Evolutionary conservation across 2,113 vertebrate genomes (phyloP).

Genomic region (Leucopsar rothschildi): DNA sequence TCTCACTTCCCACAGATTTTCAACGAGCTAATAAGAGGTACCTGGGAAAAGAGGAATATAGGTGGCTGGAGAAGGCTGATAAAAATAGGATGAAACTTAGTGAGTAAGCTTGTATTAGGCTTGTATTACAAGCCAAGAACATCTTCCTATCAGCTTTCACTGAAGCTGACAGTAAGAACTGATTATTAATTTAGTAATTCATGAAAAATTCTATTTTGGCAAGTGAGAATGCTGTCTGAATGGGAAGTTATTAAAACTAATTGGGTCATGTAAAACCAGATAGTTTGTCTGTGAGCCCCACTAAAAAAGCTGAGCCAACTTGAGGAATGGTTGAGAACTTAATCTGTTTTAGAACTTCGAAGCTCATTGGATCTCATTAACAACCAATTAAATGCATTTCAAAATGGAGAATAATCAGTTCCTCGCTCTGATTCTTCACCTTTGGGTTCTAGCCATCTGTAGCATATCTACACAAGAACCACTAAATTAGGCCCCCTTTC

Average conservation of each 20-base stretch:
- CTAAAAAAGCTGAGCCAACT: not conserved
- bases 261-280: not conserved
- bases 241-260: conserved; percentile 10
- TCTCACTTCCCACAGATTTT: not conserved
- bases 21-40: not conserved
- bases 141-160: not conserved
- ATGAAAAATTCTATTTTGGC: conserved; percentile 32
- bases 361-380: not conserved
- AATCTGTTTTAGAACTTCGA: not conserved
- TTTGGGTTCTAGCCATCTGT: not conserved
- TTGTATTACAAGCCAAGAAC: not conserved
- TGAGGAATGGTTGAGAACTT: not conserved
- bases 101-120: not conserved
- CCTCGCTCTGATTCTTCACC: not conserved
- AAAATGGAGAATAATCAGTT: not conserved
- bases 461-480: not conserved
- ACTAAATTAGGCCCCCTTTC: not conserved
- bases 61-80: not conserved
- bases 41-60: not conserved
- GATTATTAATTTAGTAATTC: conserved; percentile 34
- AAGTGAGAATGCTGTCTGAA: not conserved
- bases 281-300: not conserved
- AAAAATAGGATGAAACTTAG: not conserved
- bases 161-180: not conserved
- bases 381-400: not conserved